Base-by-base conservation (phyloP, 2,888 invertebrate genomes). In the Limnephilus auricula region DNA sequence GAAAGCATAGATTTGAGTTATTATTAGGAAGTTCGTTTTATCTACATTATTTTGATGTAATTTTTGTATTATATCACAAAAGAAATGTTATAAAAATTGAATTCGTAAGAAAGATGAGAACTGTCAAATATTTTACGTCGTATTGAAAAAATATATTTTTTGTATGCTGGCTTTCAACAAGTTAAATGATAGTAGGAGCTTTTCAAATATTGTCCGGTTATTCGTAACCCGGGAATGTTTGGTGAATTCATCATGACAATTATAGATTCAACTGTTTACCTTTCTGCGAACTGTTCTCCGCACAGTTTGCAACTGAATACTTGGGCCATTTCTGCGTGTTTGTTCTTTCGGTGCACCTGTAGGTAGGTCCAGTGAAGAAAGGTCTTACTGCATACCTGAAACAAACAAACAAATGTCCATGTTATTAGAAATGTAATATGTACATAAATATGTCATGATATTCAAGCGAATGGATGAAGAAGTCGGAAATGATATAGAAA, bases 351-450 rank as follows among this genome's bases (percentile, higher is more conserved):
- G 90, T 96, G 96, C 0, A 96, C 96, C 94, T 96, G 96, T 0
- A 96, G 93, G 91, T 96, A 96, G 0, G 96, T 96, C 96, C 96
- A 96, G 93, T 96, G 96, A 0, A 96, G 94, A 93, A 96, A 96
- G 0, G 96, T 95, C 0, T 96, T 95, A 0, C 95, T 95, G 92
- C 96, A 96, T 89, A 95, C 95, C 95, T 96, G 93, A 65, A 92
- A 79, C 25, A 25, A 50, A 15, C 50, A 65, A 65, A 65, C 65
- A 65, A 65, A 65, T 6, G 25, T 65, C 25, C 65, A 18, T 65
- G 5, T 9, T 65, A 6, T 65, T 65, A 65, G 65, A 65, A 65
- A 65, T 65, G 65, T 6, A 65, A 25, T 65, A 9, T 65, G 6
- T 25, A 25, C 0, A 5, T 65, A 5, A 34, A 34, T 5, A 37